Conservation (phyloP, 92 coral and sea anemone genomes). For the Palythoa grandis region DNA sequence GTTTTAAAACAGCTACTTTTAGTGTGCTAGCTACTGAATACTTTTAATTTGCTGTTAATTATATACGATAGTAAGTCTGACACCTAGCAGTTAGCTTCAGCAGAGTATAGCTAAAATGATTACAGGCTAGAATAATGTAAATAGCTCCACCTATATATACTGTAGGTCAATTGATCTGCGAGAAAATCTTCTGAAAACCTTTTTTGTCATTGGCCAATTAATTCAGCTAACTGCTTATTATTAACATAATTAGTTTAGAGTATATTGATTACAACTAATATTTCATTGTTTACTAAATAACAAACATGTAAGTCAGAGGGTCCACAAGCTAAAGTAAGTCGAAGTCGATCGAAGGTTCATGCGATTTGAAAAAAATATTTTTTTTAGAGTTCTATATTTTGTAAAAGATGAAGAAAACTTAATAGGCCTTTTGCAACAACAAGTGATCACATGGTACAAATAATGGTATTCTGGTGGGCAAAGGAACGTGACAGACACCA, state of each 20-base stretch:
- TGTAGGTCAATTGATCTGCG: too few species aligned
- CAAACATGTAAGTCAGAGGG: not conserved
- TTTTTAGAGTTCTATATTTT: constrained; percentile 14
- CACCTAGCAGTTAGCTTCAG: not conserved
- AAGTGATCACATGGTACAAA: too few species aligned
- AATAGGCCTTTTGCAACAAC: too few species aligned
- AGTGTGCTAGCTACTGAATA: constrained; percentile 2
- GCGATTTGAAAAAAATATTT: not conserved
- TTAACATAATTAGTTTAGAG: not conserved
- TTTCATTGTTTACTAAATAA: constrained; percentile 12
- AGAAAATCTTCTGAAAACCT: not conserved
- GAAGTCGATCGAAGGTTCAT: constrained; percentile 14
- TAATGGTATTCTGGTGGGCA: too few species aligned
- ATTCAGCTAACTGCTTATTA: not conserved
- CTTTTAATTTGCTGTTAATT: not conserved
- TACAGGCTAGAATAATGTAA: too few species aligned
- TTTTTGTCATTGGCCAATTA: not conserved
- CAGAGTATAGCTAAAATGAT: too few species aligned
- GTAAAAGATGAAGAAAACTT: constrained; percentile 13
- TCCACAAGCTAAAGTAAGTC: not conserved
- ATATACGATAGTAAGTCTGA: not conserved
- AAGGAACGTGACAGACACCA: too few species aligned
- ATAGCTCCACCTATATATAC: too few species aligned
- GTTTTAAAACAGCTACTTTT: not conserved
- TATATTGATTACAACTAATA: constrained; percentile 2